phyloP scores from a whole-genome alignment of 2,797 vertebrate species.

The Poecilia picta region DNA sequence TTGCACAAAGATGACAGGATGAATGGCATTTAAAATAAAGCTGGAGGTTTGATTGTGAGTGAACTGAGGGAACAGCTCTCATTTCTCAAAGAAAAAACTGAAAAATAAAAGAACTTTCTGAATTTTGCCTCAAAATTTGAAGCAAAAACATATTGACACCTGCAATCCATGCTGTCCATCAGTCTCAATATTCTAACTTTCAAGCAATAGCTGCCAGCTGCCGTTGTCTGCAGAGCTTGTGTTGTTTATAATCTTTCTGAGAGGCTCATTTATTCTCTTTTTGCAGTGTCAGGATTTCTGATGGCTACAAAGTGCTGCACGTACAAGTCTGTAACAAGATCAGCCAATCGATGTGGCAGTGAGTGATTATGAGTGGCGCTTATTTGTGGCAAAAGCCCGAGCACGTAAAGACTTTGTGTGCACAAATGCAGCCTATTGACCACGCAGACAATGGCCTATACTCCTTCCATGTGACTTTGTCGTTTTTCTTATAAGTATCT shows the following conservation, averaged over 20 bases:
- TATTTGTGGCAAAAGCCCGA: conserved; percentile 4
- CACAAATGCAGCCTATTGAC: conserved; percentile 4
- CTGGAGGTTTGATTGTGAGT: neutral
- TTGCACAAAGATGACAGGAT: neutral
- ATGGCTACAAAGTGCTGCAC: conserved; percentile 6
- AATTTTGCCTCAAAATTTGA: neutral
- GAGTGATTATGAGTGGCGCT: conserved; percentile 14
- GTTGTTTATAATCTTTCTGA: conserved; percentile 1
- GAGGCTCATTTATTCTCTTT: conserved; percentile 11
- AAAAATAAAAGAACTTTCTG: neutral
- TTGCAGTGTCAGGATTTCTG: neutral
- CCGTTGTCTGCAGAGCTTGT: neutral
- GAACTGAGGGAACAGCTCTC: neutral
- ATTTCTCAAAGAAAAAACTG: neutral
- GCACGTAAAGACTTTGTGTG: neutral
- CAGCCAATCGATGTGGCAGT: conserved; percentile 2
- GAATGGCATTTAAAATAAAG: neutral
- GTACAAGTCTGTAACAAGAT: neutral
- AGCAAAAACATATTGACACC: neutral
- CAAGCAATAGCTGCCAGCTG: neutral
- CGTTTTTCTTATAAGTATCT: neutral
- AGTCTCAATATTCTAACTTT: neutral
- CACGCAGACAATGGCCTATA: neutral
- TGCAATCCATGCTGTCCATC: neutral
- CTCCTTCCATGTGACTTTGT: neutral